A percentile compares a stretch with the other conserved stretches of the same genome.
Evolutionary conservation across 2,888 invertebrate genomes (phyloP).

Genomic region (Rhabditoides inermis): DNA sequence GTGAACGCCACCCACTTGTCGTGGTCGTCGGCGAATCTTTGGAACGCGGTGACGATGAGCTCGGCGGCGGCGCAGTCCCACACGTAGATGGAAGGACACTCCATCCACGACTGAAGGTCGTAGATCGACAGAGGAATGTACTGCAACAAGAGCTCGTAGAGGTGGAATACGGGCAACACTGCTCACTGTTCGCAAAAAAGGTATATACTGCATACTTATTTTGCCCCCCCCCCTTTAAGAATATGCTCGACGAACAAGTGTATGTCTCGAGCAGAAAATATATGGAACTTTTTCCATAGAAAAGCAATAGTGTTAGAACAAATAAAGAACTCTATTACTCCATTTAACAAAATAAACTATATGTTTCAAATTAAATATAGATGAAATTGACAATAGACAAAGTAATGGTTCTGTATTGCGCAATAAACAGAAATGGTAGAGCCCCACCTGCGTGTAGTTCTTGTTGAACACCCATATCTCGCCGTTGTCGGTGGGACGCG

Average conservation of each 20-base stretch:
- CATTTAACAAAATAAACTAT: background rate
- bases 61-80: constrained; percentile 98
- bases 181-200: too few relatives aligned
- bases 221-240: too few relatives aligned
- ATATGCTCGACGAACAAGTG: too few relatives aligned
- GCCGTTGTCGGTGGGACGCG: constrained; percentile 90
- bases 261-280: too few relatives aligned
- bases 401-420: too few relatives aligned
- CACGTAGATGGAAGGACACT: constrained; percentile 94
- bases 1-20: constrained; percentile 49
- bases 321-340: too few relatives aligned
- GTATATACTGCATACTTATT: background rate
- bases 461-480: constrained; percentile 81
- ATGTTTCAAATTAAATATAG: background rate
- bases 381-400: background rate
- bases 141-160: too few relatives aligned
- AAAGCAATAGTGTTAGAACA: too few relatives aligned
- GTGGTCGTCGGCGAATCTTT: constrained; percentile 80
- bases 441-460: constrained; percentile 67
- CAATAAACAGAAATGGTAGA: too few relatives aligned
- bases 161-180: too few relatives aligned
- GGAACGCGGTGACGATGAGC: constrained; percentile 72
- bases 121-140: constrained; percentile 97
- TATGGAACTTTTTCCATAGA: too few relatives aligned
- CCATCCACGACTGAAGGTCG: constrained; percentile 98